Conservation (phyloP, 1,140 invertebrate species). For the Drosophila sulfurigaster region DNA sequence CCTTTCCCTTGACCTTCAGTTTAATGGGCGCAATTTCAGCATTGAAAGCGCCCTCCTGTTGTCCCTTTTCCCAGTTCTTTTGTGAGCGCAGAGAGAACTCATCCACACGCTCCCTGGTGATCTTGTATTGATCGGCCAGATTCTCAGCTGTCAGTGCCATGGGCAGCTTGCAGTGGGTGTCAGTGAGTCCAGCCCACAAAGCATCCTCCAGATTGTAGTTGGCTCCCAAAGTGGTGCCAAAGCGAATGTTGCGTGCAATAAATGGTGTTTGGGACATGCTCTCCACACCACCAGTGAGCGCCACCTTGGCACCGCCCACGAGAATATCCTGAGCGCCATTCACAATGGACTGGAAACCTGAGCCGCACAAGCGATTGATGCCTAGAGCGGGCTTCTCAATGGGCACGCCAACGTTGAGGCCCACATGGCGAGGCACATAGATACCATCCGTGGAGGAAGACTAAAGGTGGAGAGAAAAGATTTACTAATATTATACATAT, state of each 20-base stretch:
- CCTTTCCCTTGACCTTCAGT: slow-evolving; percentile 93
- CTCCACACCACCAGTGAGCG: slow-evolving; percentile 96
- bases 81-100: slow-evolving; percentile 95
- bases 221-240: slow-evolving; percentile 94
- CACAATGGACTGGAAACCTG: slow-evolving; percentile 97
- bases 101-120: slow-evolving; percentile 95
- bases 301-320: slow-evolving; percentile 93
- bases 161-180: slow-evolving; percentile 95
- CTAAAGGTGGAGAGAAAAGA: slow-evolving; percentile 20
- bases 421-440: slow-evolving; percentile 94
- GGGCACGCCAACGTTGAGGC: slow-evolving; percentile 93
- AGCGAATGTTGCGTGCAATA: slow-evolving; percentile 94
- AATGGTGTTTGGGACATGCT: slow-evolving; percentile 99
- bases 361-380: slow-evolving; percentile 96
- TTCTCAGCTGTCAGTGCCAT: slow-evolving; percentile 99
- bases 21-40: slow-evolving; percentile 95
- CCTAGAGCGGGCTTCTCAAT: slow-evolving; percentile 92
- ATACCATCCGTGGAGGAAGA: slow-evolving; percentile 91
- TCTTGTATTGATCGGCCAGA: slow-evolving; percentile 95
- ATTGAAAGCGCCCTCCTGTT: slow-evolving; percentile 95
- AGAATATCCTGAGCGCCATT: slow-evolving; percentile 96
- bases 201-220: slow-evolving; percentile 95
- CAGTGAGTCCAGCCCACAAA: slow-evolving; percentile 96
- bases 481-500: too few species aligned
- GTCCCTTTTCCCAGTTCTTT: slow-evolving; percentile 92